These are phyloP conservation scores for Chlorodrepanis virens DNA, from an alignment of 2,113 vertebrate genomes.

Conservation along the genomic window DNA sequence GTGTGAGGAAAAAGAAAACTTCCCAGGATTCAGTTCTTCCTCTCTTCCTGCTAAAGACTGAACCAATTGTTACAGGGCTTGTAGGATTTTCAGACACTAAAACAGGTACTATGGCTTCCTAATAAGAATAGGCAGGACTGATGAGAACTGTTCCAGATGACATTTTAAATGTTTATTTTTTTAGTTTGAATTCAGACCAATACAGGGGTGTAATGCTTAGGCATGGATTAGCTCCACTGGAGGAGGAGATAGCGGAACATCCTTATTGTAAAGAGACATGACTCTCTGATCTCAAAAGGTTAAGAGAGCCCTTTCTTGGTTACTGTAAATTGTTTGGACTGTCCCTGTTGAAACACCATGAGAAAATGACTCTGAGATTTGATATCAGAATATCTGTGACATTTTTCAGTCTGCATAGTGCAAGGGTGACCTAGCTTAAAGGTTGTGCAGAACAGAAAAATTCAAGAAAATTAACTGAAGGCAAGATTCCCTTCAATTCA, in stretches of 20 bases:
- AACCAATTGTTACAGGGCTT: not conserved
- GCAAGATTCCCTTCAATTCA: not conserved
- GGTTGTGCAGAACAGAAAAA: not conserved
- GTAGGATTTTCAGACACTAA: not conserved
- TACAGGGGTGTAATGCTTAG: not conserved
- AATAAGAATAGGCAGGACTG: not conserved
- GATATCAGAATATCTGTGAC: not conserved
- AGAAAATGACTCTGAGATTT: not conserved
- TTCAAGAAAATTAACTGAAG: not conserved
- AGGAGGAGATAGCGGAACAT: not conserved
- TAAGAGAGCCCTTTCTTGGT: not conserved
- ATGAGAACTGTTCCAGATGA: not conserved
- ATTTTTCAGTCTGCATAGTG: not conserved
- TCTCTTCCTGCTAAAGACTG: not conserved
- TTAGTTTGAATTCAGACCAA: not conserved
- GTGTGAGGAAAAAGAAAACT: not conserved
- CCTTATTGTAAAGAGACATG: not conserved
- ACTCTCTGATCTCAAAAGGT: not conserved
- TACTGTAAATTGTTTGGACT: not conserved
- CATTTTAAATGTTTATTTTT: not conserved
- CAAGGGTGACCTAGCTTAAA: not conserved
- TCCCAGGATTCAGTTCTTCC: not conserved
- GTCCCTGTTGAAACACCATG: not conserved
- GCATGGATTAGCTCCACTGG: not conserved
- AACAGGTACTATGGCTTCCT: not conserved